These are phyloP conservation scores for Salarias fasciatus DNA, from an alignment of 2,797 vertebrate species.

Conservation along the genomic window DNA sequence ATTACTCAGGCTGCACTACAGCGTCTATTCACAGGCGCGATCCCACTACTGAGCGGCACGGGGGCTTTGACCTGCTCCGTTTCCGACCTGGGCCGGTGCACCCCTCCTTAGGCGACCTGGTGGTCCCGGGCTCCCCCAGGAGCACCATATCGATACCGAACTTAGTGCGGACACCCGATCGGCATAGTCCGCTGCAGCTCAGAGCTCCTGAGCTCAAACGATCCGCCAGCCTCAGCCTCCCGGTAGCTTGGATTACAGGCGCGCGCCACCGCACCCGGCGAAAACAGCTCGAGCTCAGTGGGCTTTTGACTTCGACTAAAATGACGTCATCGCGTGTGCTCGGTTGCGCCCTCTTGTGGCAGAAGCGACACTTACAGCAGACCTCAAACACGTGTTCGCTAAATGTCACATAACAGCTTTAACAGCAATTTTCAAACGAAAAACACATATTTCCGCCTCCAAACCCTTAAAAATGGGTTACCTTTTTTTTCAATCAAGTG, in stretches of 20 bases:
- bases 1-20: conserved; percentile 25
- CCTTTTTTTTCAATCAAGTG: no score
- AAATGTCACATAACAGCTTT: no score
- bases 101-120: conserved; percentile 75
- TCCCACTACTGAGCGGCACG: conserved; percentile 75
- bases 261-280: conserved; percentile 41
- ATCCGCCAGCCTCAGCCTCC: conserved; percentile 53
- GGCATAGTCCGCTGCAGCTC: conserved; percentile 60
- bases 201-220: conserved; percentile 53
- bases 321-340: conserved; percentile 19
- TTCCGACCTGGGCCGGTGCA: conserved; percentile 74
- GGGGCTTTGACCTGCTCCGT: conserved; percentile 76
- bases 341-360: no score
- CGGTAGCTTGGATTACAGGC: conserved; percentile 59
- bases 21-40: conserved; percentile 67
- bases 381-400: no score
- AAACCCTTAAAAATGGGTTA: no score
- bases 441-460: no score
- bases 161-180: conserved; percentile 67
- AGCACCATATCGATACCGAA: conserved; percentile 74
- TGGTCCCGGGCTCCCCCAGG: conserved; percentile 68
- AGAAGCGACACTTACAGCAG: no score
- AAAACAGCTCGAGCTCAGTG: neutral
- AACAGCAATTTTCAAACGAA: no score
- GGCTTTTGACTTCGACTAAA: neutral